Percentiles rank a stretch among this genome's conserved stretches.
These are phyloP conservation scores for Bos indicus DNA, from an alignment of 2,113 vertebrate species.

Conservation along the genomic window DNA sequence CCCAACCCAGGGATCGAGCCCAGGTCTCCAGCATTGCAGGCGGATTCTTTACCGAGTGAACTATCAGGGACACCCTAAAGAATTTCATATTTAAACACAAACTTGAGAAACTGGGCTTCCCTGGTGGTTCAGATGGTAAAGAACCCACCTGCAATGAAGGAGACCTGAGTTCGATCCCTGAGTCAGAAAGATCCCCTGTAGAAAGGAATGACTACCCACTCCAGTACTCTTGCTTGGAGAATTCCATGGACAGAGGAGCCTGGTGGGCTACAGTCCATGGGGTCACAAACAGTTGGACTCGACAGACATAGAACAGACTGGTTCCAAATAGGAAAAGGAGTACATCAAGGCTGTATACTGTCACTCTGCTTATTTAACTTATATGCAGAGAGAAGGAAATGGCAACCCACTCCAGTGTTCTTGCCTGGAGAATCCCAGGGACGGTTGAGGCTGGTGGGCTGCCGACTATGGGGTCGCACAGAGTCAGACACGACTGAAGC, in stretches of 20 bases:
- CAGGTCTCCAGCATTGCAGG: not conserved
- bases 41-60: not conserved
- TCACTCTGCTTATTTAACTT: too few species aligned
- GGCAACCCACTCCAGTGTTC: too few species aligned
- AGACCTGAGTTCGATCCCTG: not conserved
- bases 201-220: not conserved
- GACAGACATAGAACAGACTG: too few species aligned
- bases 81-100: not conserved
- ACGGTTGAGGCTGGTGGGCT: too few species aligned
- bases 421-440: too few species aligned
- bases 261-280: not conserved
- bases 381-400: too few species aligned
- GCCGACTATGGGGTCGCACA: too few species aligned
- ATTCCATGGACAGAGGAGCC: not conserved
- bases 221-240: not conserved
- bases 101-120: not conserved
- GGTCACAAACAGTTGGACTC: not conserved
- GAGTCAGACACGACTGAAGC: too few species aligned
- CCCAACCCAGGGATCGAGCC: not conserved
- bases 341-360: too few species aligned
- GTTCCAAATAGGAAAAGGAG: too few species aligned
- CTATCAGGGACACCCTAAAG: not conserved
- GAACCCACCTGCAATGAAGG: not conserved
- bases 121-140: not conserved
- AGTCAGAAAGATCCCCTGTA: not conserved